phyloP scores from a whole-genome alignment of 2,797 vertebrate genomes.

The Mastacembelus armatus region DNA sequence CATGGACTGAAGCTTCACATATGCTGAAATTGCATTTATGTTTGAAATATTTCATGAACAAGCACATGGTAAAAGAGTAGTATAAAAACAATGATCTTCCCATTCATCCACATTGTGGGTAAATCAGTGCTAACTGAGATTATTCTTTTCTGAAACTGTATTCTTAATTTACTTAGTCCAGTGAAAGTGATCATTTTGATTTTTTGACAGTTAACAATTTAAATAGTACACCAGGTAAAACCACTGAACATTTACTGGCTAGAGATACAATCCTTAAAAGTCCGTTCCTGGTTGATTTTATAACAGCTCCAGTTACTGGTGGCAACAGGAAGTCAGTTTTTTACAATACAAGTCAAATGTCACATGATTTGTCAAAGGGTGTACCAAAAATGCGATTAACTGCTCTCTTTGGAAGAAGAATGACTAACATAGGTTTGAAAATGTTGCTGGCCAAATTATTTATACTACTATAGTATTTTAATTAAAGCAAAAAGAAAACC shows the following conservation, averaged over 20 bases:
- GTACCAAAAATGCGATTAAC: too few species aligned
- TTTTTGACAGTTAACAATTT: not conserved
- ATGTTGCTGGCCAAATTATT: too few species aligned
- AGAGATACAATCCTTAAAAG: conserved; percentile 1
- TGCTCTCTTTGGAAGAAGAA: too few species aligned
- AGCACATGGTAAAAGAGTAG: not conserved
- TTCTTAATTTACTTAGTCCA: not conserved
- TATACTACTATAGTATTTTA: too few species aligned
- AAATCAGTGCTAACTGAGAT: not conserved
- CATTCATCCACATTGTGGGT: not conserved
- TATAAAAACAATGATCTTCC: not conserved
- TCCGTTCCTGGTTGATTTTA: not conserved
- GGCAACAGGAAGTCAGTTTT: too few species aligned
- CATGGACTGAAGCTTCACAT: conserved; percentile 14
- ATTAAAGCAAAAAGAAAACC: too few species aligned
- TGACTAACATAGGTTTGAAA: too few species aligned
- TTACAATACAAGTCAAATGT: too few species aligned
- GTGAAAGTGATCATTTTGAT: not conserved
- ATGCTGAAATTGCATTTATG: conserved; percentile 14
- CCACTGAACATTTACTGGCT: not conserved
- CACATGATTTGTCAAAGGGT: too few species aligned
- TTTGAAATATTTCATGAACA: conserved; percentile 32
- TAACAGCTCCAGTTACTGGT: too few species aligned
- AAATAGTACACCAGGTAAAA: not conserved
- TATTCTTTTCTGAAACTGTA: not conserved